Conservation (phyloP, 2,888 invertebrate species). For the Tyria jacobaeae region DNA sequence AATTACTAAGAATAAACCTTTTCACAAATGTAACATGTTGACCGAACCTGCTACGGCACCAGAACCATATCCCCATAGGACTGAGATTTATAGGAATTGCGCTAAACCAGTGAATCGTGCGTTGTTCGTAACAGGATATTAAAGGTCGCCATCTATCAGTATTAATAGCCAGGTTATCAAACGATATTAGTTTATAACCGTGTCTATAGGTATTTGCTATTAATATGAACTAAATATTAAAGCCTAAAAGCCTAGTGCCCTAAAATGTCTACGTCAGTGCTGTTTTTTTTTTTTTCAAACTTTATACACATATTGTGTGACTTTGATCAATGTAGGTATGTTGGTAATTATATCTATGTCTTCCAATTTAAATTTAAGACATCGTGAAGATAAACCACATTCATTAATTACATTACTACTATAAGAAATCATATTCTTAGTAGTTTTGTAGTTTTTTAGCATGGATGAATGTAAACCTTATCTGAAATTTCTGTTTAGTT, state of each 20-base stretch:
- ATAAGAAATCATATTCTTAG: too few relatives aligned
- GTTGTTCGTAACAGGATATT: constrained; percentile 36
- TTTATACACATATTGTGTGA: too few relatives aligned
- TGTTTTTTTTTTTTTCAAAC: too few relatives aligned
- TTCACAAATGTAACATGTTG: constrained; percentile 26
- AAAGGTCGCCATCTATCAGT: constrained; percentile 47
- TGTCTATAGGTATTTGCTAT: not conserved
- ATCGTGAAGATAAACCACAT: too few relatives aligned
- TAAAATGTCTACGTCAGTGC: too few relatives aligned
- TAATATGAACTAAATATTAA: not conserved
- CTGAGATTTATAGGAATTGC: constrained; percentile 49
- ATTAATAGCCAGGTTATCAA: constrained; percentile 13
- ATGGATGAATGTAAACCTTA: too few relatives aligned
- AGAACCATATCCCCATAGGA: constrained; percentile 35
- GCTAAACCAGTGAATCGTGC: constrained; percentile 27
- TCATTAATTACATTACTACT: too few relatives aligned
- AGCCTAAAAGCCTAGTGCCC: not conserved
- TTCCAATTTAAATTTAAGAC: too few relatives aligned
- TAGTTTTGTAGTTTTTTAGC: too few relatives aligned
- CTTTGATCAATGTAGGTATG: too few relatives aligned
- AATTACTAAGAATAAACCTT: constrained; percentile 35
- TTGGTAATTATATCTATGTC: too few relatives aligned
- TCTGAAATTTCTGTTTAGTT: too few relatives aligned
- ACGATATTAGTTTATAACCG: not conserved
- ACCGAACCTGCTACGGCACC: constrained; percentile 11